Conservation (phyloP, 2,797 vertebrate species). For the Sphenopsis melanotis region DNA sequence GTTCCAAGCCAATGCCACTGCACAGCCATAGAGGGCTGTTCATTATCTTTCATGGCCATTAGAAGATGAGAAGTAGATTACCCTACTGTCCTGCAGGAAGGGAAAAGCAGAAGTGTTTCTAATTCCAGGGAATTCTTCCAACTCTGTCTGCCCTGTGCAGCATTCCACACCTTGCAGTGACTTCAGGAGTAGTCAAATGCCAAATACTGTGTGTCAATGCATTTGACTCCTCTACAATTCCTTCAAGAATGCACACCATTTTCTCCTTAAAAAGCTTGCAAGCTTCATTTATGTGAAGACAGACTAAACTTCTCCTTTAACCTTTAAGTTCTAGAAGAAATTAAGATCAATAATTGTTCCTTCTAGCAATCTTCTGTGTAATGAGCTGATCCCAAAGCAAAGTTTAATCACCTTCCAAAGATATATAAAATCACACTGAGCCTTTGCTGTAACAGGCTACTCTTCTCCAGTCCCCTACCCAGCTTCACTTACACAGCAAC, state of each 20-base stretch:
- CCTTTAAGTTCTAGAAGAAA: background rate
- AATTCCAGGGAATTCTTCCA: background rate
- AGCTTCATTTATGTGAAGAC: background rate
- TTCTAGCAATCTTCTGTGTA: background rate
- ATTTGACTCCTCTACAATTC: background rate
- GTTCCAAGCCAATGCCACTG: background rate
- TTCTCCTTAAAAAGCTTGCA: background rate
- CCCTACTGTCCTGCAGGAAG: background rate
- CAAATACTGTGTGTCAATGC: background rate
- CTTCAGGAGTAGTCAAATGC: background rate
- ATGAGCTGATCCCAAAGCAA: background rate
- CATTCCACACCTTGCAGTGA: background rate
- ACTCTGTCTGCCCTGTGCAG: background rate
- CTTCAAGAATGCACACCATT: background rate
- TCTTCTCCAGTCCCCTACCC: background rate
- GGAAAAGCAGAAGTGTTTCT: background rate
- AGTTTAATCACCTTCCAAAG: background rate
- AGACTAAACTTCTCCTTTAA: background rate
- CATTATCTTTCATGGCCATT: background rate
- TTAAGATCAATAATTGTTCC: background rate
- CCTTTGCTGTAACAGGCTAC: background rate
- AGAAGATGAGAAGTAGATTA: background rate
- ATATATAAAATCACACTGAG: background rate
- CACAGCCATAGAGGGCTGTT: background rate
- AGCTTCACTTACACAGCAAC: background rate